phyloP scores from a whole-genome alignment of 2,797 vertebrate species.

The Carcharodon carcharias region DNA sequence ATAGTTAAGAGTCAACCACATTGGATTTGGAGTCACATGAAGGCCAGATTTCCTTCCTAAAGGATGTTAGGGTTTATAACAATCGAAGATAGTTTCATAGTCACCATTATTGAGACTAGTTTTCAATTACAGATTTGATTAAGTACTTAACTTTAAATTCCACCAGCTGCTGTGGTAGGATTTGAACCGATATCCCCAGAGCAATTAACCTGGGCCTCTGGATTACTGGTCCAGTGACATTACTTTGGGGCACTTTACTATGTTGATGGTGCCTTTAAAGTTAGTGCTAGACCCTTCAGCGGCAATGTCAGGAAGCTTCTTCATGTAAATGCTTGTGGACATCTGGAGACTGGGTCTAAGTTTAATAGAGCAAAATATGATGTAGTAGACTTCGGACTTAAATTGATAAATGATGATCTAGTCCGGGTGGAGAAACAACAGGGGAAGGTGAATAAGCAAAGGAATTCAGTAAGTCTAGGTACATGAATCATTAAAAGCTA shows the following conservation, averaged over 20 bases:
- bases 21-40: too few relatives aligned
- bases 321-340: neutral
- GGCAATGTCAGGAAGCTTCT: neutral
- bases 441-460: neutral
- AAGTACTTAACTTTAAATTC: too few relatives aligned
- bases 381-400: neutral
- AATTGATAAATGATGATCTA: neutral
- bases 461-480: neutral
- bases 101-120: too few relatives aligned
- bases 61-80: too few relatives aligned
- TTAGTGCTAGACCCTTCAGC: neutral
- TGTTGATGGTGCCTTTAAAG: neutral
- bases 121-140: too few relatives aligned
- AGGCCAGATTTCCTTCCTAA: too few relatives aligned
- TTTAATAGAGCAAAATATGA: neutral
- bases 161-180: too few relatives aligned
- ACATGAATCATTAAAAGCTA: neutral
- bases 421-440: neutral
- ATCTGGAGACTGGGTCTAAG: neutral
- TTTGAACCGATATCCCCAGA: too few relatives aligned
- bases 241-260: neutral
- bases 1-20: too few relatives aligned
- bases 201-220: too few relatives aligned
- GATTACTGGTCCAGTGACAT: too few relatives aligned
- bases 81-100: too few relatives aligned